phyloP scores from a whole-genome alignment of 2,797 vertebrate species.

The Chloroceryle amazona region DNA sequence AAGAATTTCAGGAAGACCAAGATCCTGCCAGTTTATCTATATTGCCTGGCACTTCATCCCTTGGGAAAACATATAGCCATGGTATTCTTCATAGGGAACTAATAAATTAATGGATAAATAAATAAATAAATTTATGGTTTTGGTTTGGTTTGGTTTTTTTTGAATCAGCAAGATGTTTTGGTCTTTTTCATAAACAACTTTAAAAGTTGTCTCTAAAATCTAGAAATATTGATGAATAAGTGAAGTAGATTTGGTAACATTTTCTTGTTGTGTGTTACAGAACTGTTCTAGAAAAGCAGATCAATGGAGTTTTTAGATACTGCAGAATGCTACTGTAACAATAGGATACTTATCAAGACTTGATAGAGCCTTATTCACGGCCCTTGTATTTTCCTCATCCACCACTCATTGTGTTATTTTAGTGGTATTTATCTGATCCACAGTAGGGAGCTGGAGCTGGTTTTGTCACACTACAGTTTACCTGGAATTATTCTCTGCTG shows the following conservation, averaged over 20 bases:
- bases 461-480: neutral
- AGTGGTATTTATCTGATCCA: neutral
- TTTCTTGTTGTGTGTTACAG: neutral
- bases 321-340: neutral
- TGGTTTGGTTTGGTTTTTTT: too few relatives aligned
- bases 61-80: neutral
- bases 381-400: neutral
- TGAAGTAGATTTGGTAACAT: neutral
- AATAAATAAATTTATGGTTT: neutral
- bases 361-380: neutral
- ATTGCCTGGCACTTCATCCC: neutral
- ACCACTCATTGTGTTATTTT: neutral
- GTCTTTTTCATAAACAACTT: neutral
- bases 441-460: too few relatives aligned
- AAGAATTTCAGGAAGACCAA: neutral
- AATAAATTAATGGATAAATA: neutral
- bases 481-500: neutral
- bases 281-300: neutral
- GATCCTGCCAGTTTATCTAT: neutral
- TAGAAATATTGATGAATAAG: neutral
- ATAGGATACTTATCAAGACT: neutral
- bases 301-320: neutral
- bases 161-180: neutral
- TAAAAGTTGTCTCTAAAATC: neutral
- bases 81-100: neutral